A percentile compares a stretch with the other conserved stretches of the same genome.
These are phyloP conservation scores for Drepana arcuata DNA, from an alignment of 1,140 invertebrate species.

Conservation along the genomic window DNA sequence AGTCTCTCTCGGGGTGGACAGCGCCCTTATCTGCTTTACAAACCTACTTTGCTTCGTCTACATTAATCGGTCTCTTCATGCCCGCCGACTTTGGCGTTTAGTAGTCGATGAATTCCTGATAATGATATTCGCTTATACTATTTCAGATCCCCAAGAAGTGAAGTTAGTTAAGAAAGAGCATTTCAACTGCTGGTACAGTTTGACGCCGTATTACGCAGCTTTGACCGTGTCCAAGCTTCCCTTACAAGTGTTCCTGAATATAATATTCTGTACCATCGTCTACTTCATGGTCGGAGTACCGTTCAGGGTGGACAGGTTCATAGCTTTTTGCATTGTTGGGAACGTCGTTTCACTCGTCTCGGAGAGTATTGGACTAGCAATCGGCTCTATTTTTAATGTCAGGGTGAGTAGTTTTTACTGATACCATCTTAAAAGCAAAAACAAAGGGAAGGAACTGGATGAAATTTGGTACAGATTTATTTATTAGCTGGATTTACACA, in stretches of 20 bases:
- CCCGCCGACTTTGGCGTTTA: too few relatives aligned
- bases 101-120: too few relatives aligned
- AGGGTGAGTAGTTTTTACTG: conserved; percentile 61
- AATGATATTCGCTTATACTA: background rate
- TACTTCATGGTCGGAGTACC: conserved; percentile 76
- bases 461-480: too few relatives aligned
- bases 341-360: conserved; percentile 73
- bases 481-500: too few relatives aligned
- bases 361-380: conserved; percentile 76
- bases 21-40: too few relatives aligned
- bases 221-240: conserved; percentile 80
- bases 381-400: conserved; percentile 77
- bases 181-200: conserved; percentile 88
- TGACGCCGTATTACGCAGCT: conserved; percentile 85
- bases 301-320: conserved; percentile 64
- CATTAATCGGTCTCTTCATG: too few relatives aligned
- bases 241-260: conserved; percentile 71
- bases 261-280: conserved; percentile 73
- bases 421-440: too few relatives aligned
- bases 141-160: conserved; percentile 84
- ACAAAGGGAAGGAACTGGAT: too few relatives aligned
- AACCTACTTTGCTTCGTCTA: too few relatives aligned
- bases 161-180: conserved; percentile 85
- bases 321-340: conserved; percentile 72
- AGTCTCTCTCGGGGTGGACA: too few relatives aligned